Percentiles rank a stretch among this genome's conserved stretches.
phyloP scores from a whole-genome alignment of 2,888 invertebrate species.

The Brachypterus glaber region DNA sequence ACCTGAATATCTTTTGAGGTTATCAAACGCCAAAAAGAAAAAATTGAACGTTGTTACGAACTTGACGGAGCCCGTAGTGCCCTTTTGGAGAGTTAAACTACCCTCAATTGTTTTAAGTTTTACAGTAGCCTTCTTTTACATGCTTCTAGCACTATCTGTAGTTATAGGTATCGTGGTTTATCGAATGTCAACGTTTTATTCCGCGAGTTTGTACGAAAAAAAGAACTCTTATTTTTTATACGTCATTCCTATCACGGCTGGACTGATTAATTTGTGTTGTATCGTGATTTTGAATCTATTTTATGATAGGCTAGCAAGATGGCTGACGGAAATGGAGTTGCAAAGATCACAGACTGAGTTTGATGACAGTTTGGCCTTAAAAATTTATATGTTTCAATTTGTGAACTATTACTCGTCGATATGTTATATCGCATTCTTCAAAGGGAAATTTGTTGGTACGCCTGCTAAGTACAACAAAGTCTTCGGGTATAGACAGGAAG shows the following conservation, averaged over 20 bases:
- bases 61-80: slow-evolving; percentile 59
- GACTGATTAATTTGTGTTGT: slow-evolving; percentile 63
- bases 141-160: slow-evolving; percentile 57
- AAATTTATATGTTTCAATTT: slow-evolving; percentile 81
- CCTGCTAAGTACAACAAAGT: slow-evolving; percentile 67
- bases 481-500: slow-evolving; percentile 61
- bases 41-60: slow-evolving; percentile 49
- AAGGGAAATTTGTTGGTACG: slow-evolving; percentile 70
- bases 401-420: slow-evolving; percentile 83
- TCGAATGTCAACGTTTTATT: slow-evolving; percentile 56
- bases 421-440: slow-evolving; percentile 73
- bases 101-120: slow-evolving; percentile 63
- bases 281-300: slow-evolving; percentile 66
- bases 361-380: slow-evolving; percentile 76
- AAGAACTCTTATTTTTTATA: slow-evolving; percentile 46
- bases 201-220: slow-evolving; percentile 35
- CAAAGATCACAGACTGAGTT: slow-evolving; percentile 77
- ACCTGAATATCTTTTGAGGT: slow-evolving; percentile 59
- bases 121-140: slow-evolving; percentile 52
- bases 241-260: slow-evolving; percentile 66
- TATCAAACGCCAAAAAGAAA: slow-evolving; percentile 45
- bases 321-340: slow-evolving; percentile 63
- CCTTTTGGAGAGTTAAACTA: slow-evolving; percentile 66
- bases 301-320: slow-evolving; percentile 55
- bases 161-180: slow-evolving; percentile 71